phyloP scores from a whole-genome alignment of 2,797 vertebrate genomes.

The Paguma larvata region DNA sequence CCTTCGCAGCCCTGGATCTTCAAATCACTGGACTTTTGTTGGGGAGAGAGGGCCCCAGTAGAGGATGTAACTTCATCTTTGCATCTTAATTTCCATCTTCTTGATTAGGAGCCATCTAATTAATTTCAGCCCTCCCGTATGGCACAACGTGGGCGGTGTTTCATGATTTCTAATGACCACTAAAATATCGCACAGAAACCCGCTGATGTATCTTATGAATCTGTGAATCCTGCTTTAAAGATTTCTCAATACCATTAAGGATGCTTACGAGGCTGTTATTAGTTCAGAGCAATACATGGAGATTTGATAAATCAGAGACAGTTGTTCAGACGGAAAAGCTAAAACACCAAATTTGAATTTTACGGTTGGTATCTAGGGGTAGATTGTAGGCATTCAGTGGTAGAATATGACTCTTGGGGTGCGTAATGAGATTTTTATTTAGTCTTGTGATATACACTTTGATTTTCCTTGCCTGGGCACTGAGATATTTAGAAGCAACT shows the following conservation, averaged over 20 bases:
- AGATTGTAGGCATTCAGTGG: neutral
- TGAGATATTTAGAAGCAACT: neutral
- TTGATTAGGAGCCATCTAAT: neutral
- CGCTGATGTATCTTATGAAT: neutral
- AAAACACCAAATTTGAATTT: neutral
- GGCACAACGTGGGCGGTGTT: neutral
- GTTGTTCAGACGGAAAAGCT: neutral
- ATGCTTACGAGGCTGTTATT: neutral
- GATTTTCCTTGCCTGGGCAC: neutral
- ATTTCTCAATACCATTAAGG: neutral
- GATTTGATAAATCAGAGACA: neutral
- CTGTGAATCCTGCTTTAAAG: neutral
- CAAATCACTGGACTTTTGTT: neutral
- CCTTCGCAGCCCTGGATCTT: neutral
- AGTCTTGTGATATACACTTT: neutral
- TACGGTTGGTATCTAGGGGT: neutral
- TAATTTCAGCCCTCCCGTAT: neutral
- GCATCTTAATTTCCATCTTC: neutral
- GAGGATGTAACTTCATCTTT: neutral
- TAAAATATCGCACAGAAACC: neutral
- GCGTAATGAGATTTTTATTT: neutral
- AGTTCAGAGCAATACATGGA: neutral
- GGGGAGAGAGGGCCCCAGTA: accelerated
- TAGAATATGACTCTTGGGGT: neutral
- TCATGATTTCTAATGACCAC: neutral